Evolutionary conservation across 1,140 invertebrate genomes (phyloP), one percentile per base, ranked within the genome.

Genomic region (Tyrophagus putrescentiae): DNA sequence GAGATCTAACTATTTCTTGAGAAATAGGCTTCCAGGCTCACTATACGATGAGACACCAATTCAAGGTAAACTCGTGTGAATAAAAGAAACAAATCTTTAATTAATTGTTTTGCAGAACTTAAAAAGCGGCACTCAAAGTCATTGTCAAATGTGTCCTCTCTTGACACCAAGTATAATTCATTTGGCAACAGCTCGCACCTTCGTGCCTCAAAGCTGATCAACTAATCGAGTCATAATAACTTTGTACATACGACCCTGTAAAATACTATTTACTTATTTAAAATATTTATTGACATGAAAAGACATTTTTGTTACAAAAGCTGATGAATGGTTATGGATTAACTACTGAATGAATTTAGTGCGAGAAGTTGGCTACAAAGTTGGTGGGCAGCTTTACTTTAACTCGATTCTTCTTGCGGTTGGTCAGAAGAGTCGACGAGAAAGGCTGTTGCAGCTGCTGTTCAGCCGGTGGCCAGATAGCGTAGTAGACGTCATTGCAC

Each of bases 11-110:
- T 76, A 78, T 63, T 71, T 72, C 28, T 69, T 70, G 32, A 71
- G 71, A 31, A 71, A 72, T 33, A 66, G 76, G 63, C 21, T 58
- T 41, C 76, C 78, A 61, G 76, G 77, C 44, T 79, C 79, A 28
- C 64, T 80, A 1, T 80, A 80, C 61, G 78, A 80, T 60, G 76
- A 80, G 70, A 80, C 76, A 32, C 77, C 78, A 44, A 67, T 80
- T 23, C 75, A 76, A 62, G 77, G 76, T 78, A 70, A 66, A 63
- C 65, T 68, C 73, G 39, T 18, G 3, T n/a, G 16, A 4, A 50
- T 18, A 25, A 27, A 25, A 25, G 27, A 23, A n/a, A 23, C 18
- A n/a, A 23, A 7, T 27, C 3, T 53, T 53, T 9, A 27, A 4
- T 58, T 41, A 58, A 57, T 39, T 41, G 5, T 27, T 48, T 25